Conservation (phyloP, 2,797 vertebrate species). For the Lepilemur septentrionalis region DNA sequence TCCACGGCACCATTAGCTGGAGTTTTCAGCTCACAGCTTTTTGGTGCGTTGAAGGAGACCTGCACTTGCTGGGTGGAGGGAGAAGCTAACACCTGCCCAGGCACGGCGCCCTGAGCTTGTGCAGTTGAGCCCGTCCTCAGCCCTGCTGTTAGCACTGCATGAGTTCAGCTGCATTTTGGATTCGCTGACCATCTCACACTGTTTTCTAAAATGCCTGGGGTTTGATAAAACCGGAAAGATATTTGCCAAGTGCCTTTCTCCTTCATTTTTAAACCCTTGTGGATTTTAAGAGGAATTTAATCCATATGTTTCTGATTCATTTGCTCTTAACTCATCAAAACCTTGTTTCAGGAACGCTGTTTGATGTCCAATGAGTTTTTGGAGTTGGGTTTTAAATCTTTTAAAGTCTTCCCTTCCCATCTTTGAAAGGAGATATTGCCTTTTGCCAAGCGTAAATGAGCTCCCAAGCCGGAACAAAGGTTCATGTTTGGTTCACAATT, state of each 20-base stretch:
- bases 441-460: slow-evolving; percentile 56
- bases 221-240: slow-evolving; percentile 39
- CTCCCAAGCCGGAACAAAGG: background rate
- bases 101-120: fast-evolving
- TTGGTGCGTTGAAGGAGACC: fast-evolving
- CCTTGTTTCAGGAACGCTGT: slow-evolving; percentile 64
- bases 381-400: slow-evolving; percentile 64
- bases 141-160: fast-evolving
- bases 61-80: background rate
- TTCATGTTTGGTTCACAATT: slow-evolving; percentile 44
- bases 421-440: slow-evolving; percentile 59
- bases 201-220: slow-evolving; percentile 25
- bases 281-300: slow-evolving; percentile 64
- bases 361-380: slow-evolving; percentile 64
- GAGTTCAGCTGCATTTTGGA: background rate
- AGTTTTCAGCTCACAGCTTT: background rate
- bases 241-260: slow-evolving; percentile 26
- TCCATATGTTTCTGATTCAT: slow-evolving; percentile 74
- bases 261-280: slow-evolving; percentile 42
- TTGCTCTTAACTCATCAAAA: slow-evolving; percentile 73
- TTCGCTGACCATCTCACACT: background rate
- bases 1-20: fast-evolving
- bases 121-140: background rate
- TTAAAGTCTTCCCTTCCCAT: slow-evolving; percentile 51
- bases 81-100: fast-evolving